These are phyloP conservation scores for Isoperla grammatica DNA, from an alignment of 2,888 invertebrate genomes.

Conservation along the genomic window DNA sequence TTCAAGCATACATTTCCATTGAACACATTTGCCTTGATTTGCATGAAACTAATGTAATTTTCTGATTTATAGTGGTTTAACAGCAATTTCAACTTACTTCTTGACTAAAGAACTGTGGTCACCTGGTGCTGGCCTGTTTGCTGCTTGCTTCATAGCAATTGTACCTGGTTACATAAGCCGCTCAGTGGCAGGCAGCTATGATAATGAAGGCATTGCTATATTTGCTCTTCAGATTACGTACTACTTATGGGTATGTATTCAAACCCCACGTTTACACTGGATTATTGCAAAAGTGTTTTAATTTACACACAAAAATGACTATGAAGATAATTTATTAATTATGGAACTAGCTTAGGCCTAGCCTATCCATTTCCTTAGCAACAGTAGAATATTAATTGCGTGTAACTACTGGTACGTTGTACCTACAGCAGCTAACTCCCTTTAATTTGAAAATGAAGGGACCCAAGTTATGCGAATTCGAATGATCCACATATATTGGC, in stretches of 20 bases:
- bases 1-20: no score
- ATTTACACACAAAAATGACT: neutral
- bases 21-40: no score
- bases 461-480: no score
- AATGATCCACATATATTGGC: no score
- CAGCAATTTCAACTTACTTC: slow-evolving; percentile 95
- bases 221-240: slow-evolving; percentile 99
- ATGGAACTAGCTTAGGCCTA: no score
- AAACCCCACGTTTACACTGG: neutral
- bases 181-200: slow-evolving; percentile 98
- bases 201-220: slow-evolving; percentile 99
- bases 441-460: no score
- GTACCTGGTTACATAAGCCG: slow-evolving; percentile 98
- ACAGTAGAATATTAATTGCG: no score
- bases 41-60: no score
- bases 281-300: neutral
- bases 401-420: no score
- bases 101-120: slow-evolving; percentile 98
- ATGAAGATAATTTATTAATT: no score
- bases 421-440: no score
- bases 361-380: no score
- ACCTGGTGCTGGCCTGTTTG: slow-evolving; percentile 92
- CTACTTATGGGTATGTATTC: slow-evolving; percentile 77
- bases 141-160: slow-evolving; percentile 98
- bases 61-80: slow-evolving; percentile 90